phyloP scores from a whole-genome alignment of 2,113 vertebrate species.

The Bucco capensis region DNA sequence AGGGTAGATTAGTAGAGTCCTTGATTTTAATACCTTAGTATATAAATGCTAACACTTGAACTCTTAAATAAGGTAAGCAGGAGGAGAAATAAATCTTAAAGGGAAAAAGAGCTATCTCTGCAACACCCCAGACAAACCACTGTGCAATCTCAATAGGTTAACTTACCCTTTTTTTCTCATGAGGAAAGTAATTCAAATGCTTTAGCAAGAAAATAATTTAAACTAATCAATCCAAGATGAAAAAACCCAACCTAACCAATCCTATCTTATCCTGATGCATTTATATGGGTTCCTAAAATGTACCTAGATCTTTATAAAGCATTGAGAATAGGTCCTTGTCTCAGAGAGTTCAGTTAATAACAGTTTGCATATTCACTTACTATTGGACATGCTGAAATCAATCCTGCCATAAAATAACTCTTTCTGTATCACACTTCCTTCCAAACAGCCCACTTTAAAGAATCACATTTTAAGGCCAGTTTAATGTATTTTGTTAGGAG shows the following conservation, averaged over 20 bases:
- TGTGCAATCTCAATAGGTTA: neutral
- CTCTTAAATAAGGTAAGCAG: slow-evolving; percentile 38
- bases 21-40: slow-evolving; percentile 52
- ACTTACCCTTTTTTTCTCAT: neutral
- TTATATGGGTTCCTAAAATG: neutral
- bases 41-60: slow-evolving; percentile 46
- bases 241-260: neutral
- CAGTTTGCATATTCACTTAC: neutral
- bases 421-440: neutral
- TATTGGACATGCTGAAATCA: neutral
- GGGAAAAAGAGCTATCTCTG: neutral
- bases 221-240: neutral
- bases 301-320: neutral
- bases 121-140: neutral
- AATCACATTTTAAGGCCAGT: neutral
- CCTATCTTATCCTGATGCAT: neutral
- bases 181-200: neutral
- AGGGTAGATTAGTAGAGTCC: slow-evolving; percentile 35
- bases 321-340: neutral
- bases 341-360: neutral
- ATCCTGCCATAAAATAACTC: neutral
- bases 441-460: neutral
- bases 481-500: neutral
- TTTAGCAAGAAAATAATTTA: neutral
- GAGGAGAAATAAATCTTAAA: slow-evolving; percentile 31